Conservation (phyloP, 2,113 vertebrate species). For the Chaetorhynchus papuensis region DNA sequence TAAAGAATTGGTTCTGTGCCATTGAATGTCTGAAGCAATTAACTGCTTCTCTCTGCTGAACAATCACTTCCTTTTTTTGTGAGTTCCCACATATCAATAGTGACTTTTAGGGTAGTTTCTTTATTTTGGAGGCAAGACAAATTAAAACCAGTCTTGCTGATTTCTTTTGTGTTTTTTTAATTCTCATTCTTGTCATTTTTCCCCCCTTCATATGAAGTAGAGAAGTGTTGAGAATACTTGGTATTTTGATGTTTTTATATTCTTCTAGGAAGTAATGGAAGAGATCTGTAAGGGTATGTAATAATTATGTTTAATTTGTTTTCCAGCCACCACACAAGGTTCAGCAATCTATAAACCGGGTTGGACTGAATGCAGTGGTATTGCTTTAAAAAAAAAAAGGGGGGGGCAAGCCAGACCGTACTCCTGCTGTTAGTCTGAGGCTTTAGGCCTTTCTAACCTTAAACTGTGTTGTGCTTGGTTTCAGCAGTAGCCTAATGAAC, state of each 20-base stretch:
- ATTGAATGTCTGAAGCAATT: conserved; percentile 40
- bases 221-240: neutral
- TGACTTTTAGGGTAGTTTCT: neutral
- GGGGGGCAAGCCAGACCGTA: neutral
- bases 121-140: neutral
- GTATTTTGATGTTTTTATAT: neutral
- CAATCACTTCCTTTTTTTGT: conserved; percentile 6
- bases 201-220: neutral
- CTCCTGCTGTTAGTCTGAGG: neutral
- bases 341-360: neutral
- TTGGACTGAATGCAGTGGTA: neutral
- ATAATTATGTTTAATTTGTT: neutral
- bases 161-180: neutral
- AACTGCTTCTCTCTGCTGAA: conserved; percentile 32
- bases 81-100: neutral
- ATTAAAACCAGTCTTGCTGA: neutral
- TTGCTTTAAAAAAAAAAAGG: neutral
- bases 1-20: conserved; percentile 37
- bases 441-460: neutral
- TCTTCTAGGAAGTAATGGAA: neutral
- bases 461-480: neutral
- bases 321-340: neutral
- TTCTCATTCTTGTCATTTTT: neutral
- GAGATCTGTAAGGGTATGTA: neutral
- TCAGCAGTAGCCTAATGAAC: neutral